These are phyloP conservation scores for Noturus placidus DNA, from an alignment of 2,113 vertebrate species.

Conservation along the genomic window DNA sequence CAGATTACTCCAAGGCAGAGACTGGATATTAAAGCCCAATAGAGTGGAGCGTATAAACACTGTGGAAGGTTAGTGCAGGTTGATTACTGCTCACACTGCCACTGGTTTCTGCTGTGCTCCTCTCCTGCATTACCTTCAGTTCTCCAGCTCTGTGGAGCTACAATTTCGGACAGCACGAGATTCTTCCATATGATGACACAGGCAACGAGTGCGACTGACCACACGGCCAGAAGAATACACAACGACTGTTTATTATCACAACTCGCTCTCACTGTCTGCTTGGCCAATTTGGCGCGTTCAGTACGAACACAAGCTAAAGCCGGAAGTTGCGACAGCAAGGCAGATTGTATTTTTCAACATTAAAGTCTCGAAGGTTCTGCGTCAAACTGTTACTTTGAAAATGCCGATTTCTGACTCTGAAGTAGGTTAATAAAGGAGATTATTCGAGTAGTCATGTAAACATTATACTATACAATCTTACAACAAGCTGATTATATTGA, in stretches of 20 bases:
- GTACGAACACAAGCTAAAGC: background rate
- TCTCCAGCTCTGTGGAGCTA: background rate
- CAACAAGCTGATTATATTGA: background rate
- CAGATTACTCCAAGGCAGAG: background rate
- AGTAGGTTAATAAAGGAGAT: background rate
- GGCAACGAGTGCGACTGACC: background rate
- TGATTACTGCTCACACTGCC: background rate
- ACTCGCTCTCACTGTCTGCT: background rate
- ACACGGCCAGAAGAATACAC: too few species aligned
- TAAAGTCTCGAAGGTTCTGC: constrained; percentile 6
- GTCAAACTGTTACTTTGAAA: background rate
- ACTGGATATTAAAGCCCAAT: background rate
- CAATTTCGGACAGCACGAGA: background rate
- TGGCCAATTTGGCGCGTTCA: constrained; percentile 47
- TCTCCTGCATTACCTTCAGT: constrained; percentile 5
- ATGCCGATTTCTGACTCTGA: background rate
- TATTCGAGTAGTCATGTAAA: too few species aligned
- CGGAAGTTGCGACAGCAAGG: background rate
- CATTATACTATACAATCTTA: too few species aligned
- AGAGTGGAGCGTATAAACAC: background rate
- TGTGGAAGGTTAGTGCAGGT: too few species aligned
- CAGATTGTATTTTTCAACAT: background rate
- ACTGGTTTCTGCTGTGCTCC: background rate
- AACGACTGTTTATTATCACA: too few species aligned
- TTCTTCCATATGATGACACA: constrained; percentile 1